Evolutionary conservation across 2,797 vertebrate species (phyloP).

Genomic region (Podarcis lilfordi): DNA sequence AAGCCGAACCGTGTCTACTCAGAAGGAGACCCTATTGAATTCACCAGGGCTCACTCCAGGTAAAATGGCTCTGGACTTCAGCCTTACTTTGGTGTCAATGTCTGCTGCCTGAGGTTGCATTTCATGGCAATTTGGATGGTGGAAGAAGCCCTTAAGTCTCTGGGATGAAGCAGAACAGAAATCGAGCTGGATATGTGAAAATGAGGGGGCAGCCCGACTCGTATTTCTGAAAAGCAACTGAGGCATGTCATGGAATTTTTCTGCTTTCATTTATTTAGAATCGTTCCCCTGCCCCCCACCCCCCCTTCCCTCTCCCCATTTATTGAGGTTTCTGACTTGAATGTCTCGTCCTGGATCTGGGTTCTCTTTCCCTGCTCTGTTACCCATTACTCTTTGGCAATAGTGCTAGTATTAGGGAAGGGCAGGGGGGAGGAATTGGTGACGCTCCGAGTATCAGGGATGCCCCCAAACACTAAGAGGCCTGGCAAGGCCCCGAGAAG

Average conservation of each 20-base stretch:
- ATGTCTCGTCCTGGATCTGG: not conserved
- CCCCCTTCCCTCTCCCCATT: not conserved
- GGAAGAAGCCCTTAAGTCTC: not conserved
- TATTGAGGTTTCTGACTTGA: constrained; percentile 52
- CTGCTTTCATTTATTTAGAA: constrained; percentile 23
- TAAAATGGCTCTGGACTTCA: too few relatives aligned
- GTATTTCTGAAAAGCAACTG: not conserved
- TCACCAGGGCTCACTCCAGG: too few relatives aligned
- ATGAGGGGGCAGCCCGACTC: constrained; percentile 2
- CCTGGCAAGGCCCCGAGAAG: constrained; percentile 11
- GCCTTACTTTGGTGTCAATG: too few relatives aligned
- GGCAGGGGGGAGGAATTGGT: not conserved
- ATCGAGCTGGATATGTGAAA: not conserved
- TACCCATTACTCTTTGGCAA: constrained; percentile 1
- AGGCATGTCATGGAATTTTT: constrained; percentile 40
- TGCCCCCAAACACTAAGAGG: constrained; percentile 12
- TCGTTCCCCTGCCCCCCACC: not conserved
- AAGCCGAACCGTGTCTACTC: too few relatives aligned
- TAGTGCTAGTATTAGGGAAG: rapidly evolving
- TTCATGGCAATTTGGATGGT: not conserved
- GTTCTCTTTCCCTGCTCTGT: not conserved
- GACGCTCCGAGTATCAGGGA: not conserved
- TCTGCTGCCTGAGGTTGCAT: not conserved
- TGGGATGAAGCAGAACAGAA: not conserved
- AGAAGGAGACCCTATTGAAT: too few relatives aligned